Conservation (phyloP, 2,113 vertebrate species). For the Sialia sialis region DNA sequence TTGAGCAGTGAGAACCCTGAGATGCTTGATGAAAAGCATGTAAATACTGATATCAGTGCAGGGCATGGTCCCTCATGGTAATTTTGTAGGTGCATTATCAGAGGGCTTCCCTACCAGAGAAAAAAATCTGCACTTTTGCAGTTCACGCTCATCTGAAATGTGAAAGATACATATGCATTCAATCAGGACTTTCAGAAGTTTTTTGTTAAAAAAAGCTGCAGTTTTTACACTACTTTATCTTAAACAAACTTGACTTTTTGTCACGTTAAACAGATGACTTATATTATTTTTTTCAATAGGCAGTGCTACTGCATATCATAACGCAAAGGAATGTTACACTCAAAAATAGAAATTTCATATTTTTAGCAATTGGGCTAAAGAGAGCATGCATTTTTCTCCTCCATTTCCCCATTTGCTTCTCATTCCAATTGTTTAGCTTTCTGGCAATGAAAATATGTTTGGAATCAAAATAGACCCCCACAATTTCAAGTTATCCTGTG, state of each 20-base stretch:
- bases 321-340: neutral
- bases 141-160: neutral
- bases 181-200: neutral
- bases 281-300: neutral
- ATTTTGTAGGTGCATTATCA: neutral
- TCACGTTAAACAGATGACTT: neutral
- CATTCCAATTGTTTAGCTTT: neutral
- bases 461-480: slow-evolving; percentile 5
- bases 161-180: neutral
- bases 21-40: neutral
- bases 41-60: neutral
- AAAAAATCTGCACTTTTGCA: neutral
- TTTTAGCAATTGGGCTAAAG: neutral
- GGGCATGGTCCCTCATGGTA: neutral
- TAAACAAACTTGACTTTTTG: neutral
- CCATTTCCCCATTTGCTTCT: neutral
- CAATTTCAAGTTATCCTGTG: neutral
- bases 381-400: neutral
- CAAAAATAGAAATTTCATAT: neutral
- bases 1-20: neutral
- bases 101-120: neutral
- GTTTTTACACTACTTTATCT: neutral
- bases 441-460: neutral
- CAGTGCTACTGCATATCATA: neutral
- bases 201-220: neutral